Base-by-base conservation (phyloP, 2,797 vertebrate species). In the Falco berigora region DNA sequence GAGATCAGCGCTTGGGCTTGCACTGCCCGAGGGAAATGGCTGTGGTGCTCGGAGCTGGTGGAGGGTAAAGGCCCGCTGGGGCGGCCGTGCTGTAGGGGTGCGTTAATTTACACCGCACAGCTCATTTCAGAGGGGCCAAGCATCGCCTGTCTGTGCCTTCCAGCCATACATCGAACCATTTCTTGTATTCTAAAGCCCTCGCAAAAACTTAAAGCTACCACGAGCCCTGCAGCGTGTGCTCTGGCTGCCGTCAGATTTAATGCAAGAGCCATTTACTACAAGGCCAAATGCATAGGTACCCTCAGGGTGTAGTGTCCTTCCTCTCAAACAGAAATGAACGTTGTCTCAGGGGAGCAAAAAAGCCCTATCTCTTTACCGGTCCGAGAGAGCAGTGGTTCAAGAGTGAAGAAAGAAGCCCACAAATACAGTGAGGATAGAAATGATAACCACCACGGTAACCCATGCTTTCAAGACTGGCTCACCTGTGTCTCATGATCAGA, bases 221-320 rank as follows among this genome's bases (percentile, higher is more conserved):
- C 2, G 15, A 25, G 28, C 34, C 55, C 52, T 18, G 66, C 0
- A 2, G 53, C 7, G 19, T 1, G 1, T 17, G 42, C 32, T 38
- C 36, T 13, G 36, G 7, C 14, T 14, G 24, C 16, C 2, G 1
- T 2, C 2, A 21, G 7, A 1, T 27, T 30, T 22, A 28, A 34
- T 2, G 4, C 1, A 3, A 49, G n/a, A 71, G 23, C 10, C 12
- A 1, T 52, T 58, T 25, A 16, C 5, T 16, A 0, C 1, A 7
- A 25, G 22, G 32, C 36, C 50, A 12, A 24, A 42, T 1, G 7
- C 5, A 1, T 20, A 14, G 36, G 20, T 9, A 21, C 36, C 38
- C 17, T 59, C 14, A 30, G 38, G 24, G 53, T 5, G 12, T 15
- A 14, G 30, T 5, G 30, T 67, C 36, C 12, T 56, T 18, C 12